These are phyloP conservation scores for Lasioglossum zephyrum DNA, from an alignment of 2,888 invertebrate genomes.

Conservation along the genomic window DNA sequence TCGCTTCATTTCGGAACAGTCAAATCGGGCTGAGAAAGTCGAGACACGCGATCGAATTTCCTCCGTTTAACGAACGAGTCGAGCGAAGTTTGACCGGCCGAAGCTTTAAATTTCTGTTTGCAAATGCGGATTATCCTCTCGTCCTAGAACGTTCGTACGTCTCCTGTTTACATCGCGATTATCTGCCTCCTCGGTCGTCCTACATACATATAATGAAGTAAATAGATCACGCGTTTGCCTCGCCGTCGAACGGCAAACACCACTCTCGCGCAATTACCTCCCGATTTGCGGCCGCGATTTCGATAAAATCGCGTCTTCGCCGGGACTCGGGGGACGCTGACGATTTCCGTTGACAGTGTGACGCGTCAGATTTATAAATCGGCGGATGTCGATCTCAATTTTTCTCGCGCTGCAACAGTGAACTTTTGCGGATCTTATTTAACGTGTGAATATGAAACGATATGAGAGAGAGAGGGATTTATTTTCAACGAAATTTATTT, in stretches of 20 bases:
- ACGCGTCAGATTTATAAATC: background rate
- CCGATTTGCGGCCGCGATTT: slow-evolving; percentile 9
- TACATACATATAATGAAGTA: slow-evolving; percentile 46
- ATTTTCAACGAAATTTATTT: background rate
- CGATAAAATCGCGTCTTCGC: background rate
- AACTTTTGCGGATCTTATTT: background rate
- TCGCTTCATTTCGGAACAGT: background rate
- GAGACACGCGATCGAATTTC: background rate
- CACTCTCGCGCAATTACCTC: slow-evolving; percentile 11
- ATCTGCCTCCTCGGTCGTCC: slow-evolving; percentile 39
- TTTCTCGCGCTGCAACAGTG: background rate
- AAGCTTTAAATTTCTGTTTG: slow-evolving; percentile 65
- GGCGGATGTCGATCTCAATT: background rate
- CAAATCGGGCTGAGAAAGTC: background rate
- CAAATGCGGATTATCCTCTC: slow-evolving; percentile 61
- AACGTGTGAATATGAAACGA: background rate
- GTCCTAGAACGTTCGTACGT: slow-evolving; percentile 24
- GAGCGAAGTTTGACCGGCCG: background rate
- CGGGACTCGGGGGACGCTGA: background rate
- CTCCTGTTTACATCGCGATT: slow-evolving; percentile 60
- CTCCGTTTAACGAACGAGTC: background rate
- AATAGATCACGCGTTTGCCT: slow-evolving; percentile 51
- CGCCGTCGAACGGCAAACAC: slow-evolving; percentile 30
- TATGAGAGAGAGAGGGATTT: background rate
- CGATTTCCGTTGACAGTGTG: slow-evolving; percentile 10